These are phyloP conservation scores for Amphimedon queenslandica DNA, from an alignment of 37 sponge, comb jelly and placozoan species.

Conservation along the genomic window DNA sequence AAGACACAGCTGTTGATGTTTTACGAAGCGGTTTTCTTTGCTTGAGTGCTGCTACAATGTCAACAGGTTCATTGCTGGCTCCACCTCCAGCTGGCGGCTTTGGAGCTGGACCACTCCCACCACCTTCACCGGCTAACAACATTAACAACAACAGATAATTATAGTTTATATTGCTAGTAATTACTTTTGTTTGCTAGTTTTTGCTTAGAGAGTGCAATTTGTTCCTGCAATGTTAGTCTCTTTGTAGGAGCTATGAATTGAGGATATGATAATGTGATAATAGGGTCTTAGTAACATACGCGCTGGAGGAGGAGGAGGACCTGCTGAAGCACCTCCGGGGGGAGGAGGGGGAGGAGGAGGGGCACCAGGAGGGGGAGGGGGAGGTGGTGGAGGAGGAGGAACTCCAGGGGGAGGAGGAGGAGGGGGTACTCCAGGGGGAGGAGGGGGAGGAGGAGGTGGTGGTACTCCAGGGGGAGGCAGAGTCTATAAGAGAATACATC, in stretches of 20 bases:
- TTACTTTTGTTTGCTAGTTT: too few relatives aligned
- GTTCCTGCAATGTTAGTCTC: too few relatives aligned
- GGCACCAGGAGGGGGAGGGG: slow-evolving; percentile 23
- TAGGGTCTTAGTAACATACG: too few relatives aligned
- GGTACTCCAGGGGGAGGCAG: slow-evolving; percentile 17
- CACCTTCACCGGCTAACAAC: too few relatives aligned
- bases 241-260: too few relatives aligned
- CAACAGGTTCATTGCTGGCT: slow-evolving; percentile 18
- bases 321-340: too few relatives aligned
- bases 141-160: too few relatives aligned
- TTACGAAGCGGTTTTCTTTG: slow-evolving; percentile 59
- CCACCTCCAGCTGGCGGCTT: too few relatives aligned
- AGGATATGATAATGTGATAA: too few relatives aligned
- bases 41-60: slow-evolving; percentile 55
- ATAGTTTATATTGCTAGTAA: too few relatives aligned
- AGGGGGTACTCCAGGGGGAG: slow-evolving; percentile 50
- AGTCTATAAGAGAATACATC: neutral
- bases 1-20: neutral
- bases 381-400: slow-evolving; percentile 45
- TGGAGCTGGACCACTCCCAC: neutral
- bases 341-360: slow-evolving; percentile 66
- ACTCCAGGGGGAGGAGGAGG: slow-evolving; percentile 27
- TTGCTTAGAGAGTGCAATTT: too few relatives aligned
- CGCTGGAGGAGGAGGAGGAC: too few relatives aligned
- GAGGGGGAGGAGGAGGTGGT: slow-evolving; percentile 18